Percentiles rank a stretch among this genome's conserved stretches.
Conservation (phyloP, 23 tunicate species). For the Styela plicata region DNA sequence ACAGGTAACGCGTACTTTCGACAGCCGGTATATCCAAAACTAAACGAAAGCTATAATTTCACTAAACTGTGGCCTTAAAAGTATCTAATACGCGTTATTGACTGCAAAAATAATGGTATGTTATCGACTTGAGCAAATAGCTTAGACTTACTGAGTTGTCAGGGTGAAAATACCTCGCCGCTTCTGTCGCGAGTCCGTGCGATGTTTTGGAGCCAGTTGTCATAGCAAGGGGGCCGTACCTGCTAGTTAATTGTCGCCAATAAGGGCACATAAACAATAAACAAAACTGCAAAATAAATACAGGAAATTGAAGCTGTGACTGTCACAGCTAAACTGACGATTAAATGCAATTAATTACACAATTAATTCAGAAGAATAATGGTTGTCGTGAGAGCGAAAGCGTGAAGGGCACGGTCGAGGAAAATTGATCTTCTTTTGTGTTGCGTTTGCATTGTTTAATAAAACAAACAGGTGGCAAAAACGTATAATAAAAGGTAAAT, state of each 20-base stretch:
- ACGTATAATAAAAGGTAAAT: no score
- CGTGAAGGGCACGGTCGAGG: no score
- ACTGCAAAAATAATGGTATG: not conserved
- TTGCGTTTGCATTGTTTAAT: no score
- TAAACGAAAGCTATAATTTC: not conserved
- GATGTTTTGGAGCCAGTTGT: not conserved
- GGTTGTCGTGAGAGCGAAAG: no score
- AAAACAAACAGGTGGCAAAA: no score
- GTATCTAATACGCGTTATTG: not conserved
- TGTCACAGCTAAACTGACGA: not conserved
- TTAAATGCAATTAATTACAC: not conserved
- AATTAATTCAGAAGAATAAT: not conserved
- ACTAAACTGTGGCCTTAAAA: not conserved
- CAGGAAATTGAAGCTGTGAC: not conserved
- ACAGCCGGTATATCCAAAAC: no score
- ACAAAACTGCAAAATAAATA: not conserved
- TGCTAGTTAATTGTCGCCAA: not conserved
- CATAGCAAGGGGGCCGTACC: not conserved
- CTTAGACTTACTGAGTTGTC: not conserved
- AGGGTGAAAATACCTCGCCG: no score
- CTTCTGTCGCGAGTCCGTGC: no score
- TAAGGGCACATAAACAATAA: not conserved
- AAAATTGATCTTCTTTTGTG: no score
- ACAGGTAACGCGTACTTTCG: no score
- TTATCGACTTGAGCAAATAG: not conserved